These are phyloP conservation scores for Eurytoma adleriae DNA, from an alignment of 2,888 invertebrate species.

Conservation along the genomic window DNA sequence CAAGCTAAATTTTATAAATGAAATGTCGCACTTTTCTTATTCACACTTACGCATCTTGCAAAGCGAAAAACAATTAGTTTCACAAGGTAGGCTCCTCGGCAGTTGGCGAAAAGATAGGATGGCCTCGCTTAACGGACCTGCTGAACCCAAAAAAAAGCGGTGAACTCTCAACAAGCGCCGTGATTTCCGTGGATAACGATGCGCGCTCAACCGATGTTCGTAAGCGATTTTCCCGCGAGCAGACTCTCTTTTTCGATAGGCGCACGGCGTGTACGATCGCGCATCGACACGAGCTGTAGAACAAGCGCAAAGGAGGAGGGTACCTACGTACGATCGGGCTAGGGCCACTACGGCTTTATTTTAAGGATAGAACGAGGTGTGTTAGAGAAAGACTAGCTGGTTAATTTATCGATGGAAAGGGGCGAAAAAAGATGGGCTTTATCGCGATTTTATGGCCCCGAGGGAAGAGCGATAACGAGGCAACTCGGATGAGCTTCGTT, in stretches of 20 bases:
- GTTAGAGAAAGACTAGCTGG: background rate
- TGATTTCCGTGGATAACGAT: constrained; percentile 54
- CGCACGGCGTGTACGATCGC: background rate
- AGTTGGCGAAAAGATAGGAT: constrained; percentile 33
- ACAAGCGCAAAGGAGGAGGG: background rate
- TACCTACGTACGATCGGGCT: background rate
- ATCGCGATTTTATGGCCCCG: constrained; percentile 39
- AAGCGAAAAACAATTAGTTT: background rate
- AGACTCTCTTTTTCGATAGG: constrained; percentile 33
- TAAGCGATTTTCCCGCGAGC: constrained; percentile 45
- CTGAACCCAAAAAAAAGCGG: background rate
- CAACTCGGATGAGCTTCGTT: background rate
- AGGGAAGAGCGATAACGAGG: background rate
- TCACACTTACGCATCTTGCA: no score
- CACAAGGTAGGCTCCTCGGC: constrained; percentile 6
- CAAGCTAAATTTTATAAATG: no score
- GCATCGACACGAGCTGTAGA: background rate
- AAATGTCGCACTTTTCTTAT: no score
- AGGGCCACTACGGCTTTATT: constrained; percentile 27
- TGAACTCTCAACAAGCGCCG: constrained; percentile 41
- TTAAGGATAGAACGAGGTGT: background rate
- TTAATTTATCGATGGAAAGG: constrained; percentile 29
- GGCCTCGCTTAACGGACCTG: background rate
- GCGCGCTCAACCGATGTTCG: constrained; percentile 23
- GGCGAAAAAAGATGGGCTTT: constrained; percentile 18